Base-by-base conservation (phyloP, 2,113 vertebrate genomes). In the Odontophorus gujanensis region DNA sequence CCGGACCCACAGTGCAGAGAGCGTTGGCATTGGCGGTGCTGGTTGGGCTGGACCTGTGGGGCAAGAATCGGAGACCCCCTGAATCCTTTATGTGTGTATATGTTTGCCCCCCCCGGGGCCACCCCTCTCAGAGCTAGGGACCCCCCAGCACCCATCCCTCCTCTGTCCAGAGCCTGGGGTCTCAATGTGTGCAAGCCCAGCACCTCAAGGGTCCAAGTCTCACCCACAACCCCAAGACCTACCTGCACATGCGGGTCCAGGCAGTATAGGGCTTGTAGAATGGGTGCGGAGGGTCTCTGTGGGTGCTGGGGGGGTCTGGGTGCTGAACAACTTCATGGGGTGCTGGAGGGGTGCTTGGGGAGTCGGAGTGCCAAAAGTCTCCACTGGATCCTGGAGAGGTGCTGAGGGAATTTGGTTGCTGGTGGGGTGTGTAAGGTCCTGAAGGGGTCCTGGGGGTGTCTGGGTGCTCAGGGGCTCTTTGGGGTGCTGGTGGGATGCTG, bases 321-420 rank as follows among this genome's bases (percentile, higher is more conserved):
- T 14, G 28, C 14, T 19, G 26, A 51, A 32, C 12, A 24, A 6
- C 8, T 11, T 22, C 15, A 19, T 30, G n/a, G 69, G 50, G 69
- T 5, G 47, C 18, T 32, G n/a, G 18, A 17, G 12, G 21, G 18
- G 21, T 34, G 18, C 50, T 65, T 26, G 26, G 20, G 48, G 22
- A 12, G 6, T 22, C 38, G 34, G 57, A 15, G 47, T 34, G 26
- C 32, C 6, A 5, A 53, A 21, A 20, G 48, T 8, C 19, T 51
- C 59, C 3, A 1, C 6, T 20, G 16, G 7, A 12, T 3, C 25
- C 32, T 65, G 59, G 1, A 7, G 0, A 15, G 13, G 5, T 24
- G 8, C 34, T 47, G 61, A 9, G 34, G 19, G 58, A 11, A 16
- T 32, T 36, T 26, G 43, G 43, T 30, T 48, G 18, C 22, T 10